Percentiles rank a stretch among this genome's conserved stretches.
Conservation (phyloP, 1,140 invertebrate genomes). For the Zaprionus africanus region DNA sequence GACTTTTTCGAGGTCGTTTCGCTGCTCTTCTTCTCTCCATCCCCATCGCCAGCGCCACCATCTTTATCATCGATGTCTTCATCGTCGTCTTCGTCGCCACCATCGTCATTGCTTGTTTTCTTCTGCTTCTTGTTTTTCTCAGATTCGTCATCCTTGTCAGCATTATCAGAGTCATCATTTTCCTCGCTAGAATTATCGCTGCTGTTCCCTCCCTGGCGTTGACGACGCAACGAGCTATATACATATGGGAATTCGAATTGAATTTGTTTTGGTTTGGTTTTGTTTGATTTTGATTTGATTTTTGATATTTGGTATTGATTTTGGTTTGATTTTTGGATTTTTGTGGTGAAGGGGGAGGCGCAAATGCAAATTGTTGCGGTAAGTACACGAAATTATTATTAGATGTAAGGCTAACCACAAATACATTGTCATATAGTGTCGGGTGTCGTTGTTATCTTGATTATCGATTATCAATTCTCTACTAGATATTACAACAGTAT, state of each 20-base stretch:
- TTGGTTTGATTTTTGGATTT: conserved; percentile 39
- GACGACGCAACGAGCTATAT: conserved; percentile 81
- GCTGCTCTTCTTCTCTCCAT: conserved; percentile 62
- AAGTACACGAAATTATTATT: conserved; percentile 40
- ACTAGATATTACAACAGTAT: conserved; percentile 23
- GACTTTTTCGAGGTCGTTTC: conserved; percentile 60
- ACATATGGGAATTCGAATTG: conserved; percentile 63
- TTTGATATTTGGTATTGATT: conserved; percentile 28
- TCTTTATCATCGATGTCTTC: conserved; percentile 55
- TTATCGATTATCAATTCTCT: conserved; percentile 5
- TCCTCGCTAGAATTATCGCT: conserved; percentile 74
- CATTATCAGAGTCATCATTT: conserved; percentile 63
- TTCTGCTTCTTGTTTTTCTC: conserved; percentile 70
- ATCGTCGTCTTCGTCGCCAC: conserved; percentile 51
- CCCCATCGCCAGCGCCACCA: conserved; percentile 38
- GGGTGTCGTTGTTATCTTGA: conserved; percentile 30
- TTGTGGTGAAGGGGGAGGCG: conserved; percentile 43
- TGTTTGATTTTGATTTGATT: conserved; percentile 42
- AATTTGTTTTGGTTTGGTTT: conserved; percentile 19
- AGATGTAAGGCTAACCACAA: conserved; percentile 46
- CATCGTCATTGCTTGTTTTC: conserved; percentile 52
- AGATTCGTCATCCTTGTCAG: conserved; percentile 68
- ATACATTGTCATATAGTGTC: conserved; percentile 35
- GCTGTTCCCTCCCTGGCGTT: conserved; percentile 73
- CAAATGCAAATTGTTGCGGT: conserved; percentile 61